Conservation (phyloP, 2,797 vertebrate species). For the Sebastes flavidus region DNA sequence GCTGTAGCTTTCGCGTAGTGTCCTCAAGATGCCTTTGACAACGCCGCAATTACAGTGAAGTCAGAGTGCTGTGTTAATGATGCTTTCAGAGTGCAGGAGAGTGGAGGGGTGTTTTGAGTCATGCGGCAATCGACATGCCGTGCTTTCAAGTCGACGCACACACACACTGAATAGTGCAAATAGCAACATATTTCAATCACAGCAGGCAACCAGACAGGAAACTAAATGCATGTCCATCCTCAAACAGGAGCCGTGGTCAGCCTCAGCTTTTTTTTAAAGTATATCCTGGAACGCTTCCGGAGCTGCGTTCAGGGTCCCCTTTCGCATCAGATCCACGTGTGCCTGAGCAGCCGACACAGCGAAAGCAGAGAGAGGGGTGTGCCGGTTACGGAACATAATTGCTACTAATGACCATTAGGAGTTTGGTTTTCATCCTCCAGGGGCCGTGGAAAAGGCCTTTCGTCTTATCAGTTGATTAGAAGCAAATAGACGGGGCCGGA, state of each 20-base stretch:
- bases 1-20: conserved; percentile 31
- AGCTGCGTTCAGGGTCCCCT: conserved; percentile 47
- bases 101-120: conserved; percentile 9
- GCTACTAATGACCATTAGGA: conserved; percentile 88
- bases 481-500: conserved; percentile 81
- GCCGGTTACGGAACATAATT: conserved; percentile 82
- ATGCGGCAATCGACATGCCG: conserved; percentile 1
- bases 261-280: background rate
- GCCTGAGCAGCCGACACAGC: conserved; percentile 55
- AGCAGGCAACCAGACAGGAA: conserved; percentile 57
- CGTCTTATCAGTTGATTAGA: conserved; percentile 87
- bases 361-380: conserved; percentile 67
- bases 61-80: conserved; percentile 53
- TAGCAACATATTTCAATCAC: conserved; percentile 23
- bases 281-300: conserved; percentile 32
- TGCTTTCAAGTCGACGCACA: conserved; percentile 26
- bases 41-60: conserved; percentile 52
- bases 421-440: conserved; percentile 82
- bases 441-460: conserved; percentile 80
- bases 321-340: conserved; percentile 20
- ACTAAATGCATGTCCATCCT: conserved; percentile 52
- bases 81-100: conserved; percentile 41
- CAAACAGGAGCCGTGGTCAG: conserved; percentile 17
- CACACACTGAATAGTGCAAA: conserved; percentile 2
- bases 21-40: conserved; percentile 72